A percentile compares a stretch with the other conserved stretches of the same genome.
phyloP scores from a whole-genome alignment of 1,140 invertebrate genomes.

The Pachypeltis micranthus region DNA sequence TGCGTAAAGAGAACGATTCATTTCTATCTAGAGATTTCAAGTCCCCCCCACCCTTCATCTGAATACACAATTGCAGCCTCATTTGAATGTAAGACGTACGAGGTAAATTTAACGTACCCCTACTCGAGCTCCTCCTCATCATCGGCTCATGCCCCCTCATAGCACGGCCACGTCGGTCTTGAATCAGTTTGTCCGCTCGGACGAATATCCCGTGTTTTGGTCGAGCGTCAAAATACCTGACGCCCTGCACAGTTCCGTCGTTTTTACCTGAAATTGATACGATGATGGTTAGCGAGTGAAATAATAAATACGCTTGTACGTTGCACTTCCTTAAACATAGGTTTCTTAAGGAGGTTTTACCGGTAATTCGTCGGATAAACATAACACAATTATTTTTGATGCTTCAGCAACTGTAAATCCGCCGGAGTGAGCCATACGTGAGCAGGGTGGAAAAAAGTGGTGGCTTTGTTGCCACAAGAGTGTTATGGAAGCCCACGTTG shows the following conservation, averaged over 20 bases:
- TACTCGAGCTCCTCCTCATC: constrained; percentile 37
- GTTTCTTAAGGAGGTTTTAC: background rate
- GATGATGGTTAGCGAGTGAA: background rate
- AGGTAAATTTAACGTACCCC: constrained; percentile 39
- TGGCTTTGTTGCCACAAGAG: no score
- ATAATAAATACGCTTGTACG: background rate
- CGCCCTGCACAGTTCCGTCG: constrained; percentile 81
- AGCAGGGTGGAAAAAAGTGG: no score
- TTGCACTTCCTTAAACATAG: background rate
- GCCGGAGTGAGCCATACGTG: no score
- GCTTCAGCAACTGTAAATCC: no score
- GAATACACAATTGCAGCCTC: no score
- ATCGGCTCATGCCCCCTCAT: constrained; percentile 40
- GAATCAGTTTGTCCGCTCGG: constrained; percentile 67
- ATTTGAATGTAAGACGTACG: no score
- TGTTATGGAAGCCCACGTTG: no score
- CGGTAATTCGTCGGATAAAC: no score
- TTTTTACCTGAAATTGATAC: constrained; percentile 62
- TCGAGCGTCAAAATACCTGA: constrained; percentile 79
- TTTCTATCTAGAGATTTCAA: no score
- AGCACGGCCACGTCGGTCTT: constrained; percentile 63
- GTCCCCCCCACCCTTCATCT: no score
- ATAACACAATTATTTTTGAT: no score
- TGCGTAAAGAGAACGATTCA: no score
- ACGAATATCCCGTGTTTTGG: constrained; percentile 87